Base-by-base conservation (phyloP, 2,888 invertebrate genomes). In the Lycophotia porphyrea region DNA sequence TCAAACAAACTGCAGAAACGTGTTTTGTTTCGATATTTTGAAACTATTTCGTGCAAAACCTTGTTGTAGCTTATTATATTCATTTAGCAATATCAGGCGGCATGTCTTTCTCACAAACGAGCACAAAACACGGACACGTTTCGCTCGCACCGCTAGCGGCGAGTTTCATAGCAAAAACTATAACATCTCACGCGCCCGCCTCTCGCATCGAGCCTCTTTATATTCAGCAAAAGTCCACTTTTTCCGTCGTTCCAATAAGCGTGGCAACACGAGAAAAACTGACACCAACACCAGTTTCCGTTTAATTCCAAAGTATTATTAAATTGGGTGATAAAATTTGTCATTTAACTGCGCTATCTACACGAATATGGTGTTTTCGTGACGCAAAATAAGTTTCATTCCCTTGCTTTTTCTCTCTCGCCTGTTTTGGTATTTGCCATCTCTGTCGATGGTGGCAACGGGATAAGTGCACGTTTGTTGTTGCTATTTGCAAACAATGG, bases 401-500 rank as follows among this genome's bases (percentile, higher is more conserved):
- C 76, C 27, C 74, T 76, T 72, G 67, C 88, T 85, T 90, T 86
- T 88, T 90, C 88, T 74, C 74, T 66, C 87, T 64, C 66, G 58
- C 81, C 70, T 70, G 68, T 75, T 87, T 84, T 85, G 84, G 85
- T 85, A 89, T 89, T 81, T 88, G 85, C 87, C 82, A 84, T 93
- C 92, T 88, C 89, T 87, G 84, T 91, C 88, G 76, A 63, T 78
- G 84, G 88, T 88, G 86, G 89, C 84, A 89, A 87, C 88, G 84
- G 88, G 86, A 91, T 91, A 91, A 93, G 90, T 92, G 91, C 91
- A 90, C 89, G 90, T 90, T 91, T 88, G 92, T 90, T 94, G 94
- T 94, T 91, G 90, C 87, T 89, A 96, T 96, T 96, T 95, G 95
- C 96, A 96, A 96, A 96, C 96, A 96, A 96, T 96, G 90, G 95